A percentile compares a stretch with the other conserved stretches of the same genome.
Conservation (phyloP, 2,113 vertebrate genomes). For the Pelmatolapia mariae region DNA sequence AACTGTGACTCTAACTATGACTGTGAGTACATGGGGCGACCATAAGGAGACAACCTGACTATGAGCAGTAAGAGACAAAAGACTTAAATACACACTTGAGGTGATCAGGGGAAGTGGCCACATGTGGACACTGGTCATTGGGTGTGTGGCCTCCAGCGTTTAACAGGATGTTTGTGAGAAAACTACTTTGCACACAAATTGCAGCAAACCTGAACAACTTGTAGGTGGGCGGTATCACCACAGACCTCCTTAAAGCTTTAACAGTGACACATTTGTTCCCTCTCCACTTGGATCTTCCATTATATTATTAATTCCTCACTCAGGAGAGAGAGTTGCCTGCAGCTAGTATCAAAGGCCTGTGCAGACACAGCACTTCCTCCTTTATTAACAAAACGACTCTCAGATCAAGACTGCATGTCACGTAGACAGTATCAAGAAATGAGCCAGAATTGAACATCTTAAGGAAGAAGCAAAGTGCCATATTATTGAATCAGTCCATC, state of each 20-base stretch:
- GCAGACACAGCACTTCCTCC: constrained; percentile 23
- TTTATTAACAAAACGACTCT: constrained; percentile 49
- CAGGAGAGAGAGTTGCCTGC: constrained; percentile 39
- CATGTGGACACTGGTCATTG: background rate
- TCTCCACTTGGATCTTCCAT: constrained; percentile 22
- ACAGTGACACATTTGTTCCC: constrained; percentile 25
- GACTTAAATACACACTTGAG: background rate
- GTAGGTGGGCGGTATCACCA: background rate
- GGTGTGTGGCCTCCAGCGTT: background rate
- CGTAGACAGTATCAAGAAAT: background rate
- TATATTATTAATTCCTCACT: constrained; percentile 51
- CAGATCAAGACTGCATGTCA: constrained; percentile 24
- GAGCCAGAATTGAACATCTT: constrained; percentile 6
- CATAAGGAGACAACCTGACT: background rate
- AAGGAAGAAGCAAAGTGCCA: background rate
- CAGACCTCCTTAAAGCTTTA: constrained; percentile 15
- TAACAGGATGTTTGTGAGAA: background rate
- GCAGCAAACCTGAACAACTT: background rate
- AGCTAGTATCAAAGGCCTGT: constrained; percentile 40
- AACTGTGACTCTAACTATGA: background rate
- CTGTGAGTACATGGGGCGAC: background rate
- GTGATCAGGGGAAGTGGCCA: background rate
- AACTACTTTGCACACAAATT: background rate
- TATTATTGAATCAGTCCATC: background rate
- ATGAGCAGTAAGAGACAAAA: background rate